Evolutionary conservation across 2,113 vertebrate species (phyloP), one percentile per base, ranked within the genome.

Genomic region (Neomonachus schauinslandi): DNA sequence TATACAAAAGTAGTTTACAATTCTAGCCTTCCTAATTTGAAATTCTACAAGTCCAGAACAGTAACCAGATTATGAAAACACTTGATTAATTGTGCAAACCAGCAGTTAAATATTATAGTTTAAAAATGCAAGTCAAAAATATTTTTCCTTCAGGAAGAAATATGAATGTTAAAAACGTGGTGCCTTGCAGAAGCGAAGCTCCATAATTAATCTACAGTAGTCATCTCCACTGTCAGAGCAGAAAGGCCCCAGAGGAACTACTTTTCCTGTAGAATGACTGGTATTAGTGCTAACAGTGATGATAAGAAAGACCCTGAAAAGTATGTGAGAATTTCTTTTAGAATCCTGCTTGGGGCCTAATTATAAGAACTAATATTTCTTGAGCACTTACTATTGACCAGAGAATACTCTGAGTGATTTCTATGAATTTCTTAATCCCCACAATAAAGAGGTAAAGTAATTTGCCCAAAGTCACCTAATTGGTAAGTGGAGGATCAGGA

Each of bases 111-210:
- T 98, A 98, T 99, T 99, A 98, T 55, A 98, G 95, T 97, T 98
- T 98, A 98, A 98, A 98, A 99, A 98, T 89, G 98, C 98, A 96
- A 98, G 98, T 99, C 98, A 99, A 99, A 99, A 98, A 97, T 98
- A 97, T 98, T 98, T 98, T 98, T 98, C 98, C 98, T 97, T 97
- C 98, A 98, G 97, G 94, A 98, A 98, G 98, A 99, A 99, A 98
- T 99, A 99, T 99, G 99, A 98, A 98, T 99, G 98, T 98, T 98
- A 99, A 99, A 99, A 99, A 98, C 97, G 98, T 96, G 93, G 72
- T 96, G 96, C 99, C 98, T 98, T 94, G 67, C 97, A 97, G 98
- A 99, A 98, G 96, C 94, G 98, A 98, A 98, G 91, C 92, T 92
- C 97, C 82, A 83, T 98, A 99, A 98, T 99, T 99, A 99, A 99